Conservation (phyloP, 2,113 vertebrate genomes). For the Bujurquina vittata region DNA sequence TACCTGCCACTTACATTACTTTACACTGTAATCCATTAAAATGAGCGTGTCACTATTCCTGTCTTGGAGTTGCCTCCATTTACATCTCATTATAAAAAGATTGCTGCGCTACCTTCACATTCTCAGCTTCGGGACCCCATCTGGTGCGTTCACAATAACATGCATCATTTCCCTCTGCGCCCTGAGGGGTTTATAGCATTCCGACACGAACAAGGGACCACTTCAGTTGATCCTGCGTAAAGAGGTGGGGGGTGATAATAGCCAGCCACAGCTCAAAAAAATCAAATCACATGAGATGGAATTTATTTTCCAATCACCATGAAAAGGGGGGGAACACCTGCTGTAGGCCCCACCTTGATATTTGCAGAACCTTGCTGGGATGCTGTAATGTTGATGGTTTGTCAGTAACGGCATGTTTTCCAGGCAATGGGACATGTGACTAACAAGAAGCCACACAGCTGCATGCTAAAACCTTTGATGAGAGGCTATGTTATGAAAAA, state of each 20-base stretch:
- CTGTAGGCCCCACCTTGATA: slow-evolving; percentile 36
- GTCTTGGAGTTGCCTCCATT: slow-evolving; percentile 54
- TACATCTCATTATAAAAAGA: slow-evolving; percentile 66
- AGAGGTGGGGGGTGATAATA: slow-evolving; percentile 20
- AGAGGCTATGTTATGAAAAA: neutral
- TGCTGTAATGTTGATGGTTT: slow-evolving; percentile 36
- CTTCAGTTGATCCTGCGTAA: slow-evolving; percentile 52
- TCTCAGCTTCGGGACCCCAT: slow-evolving; percentile 66
- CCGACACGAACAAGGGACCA: slow-evolving; percentile 30
- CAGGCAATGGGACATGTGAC: neutral
- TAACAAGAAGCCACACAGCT: neutral
- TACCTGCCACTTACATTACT: slow-evolving; percentile 67
- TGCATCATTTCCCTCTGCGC: slow-evolving; percentile 66
- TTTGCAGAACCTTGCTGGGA: slow-evolving; percentile 30
- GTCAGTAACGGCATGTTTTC: slow-evolving; percentile 24
- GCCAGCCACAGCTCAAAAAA: slow-evolving; percentile 38
- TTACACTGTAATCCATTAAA: slow-evolving; percentile 32
- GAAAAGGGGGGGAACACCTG: slow-evolving; percentile 58
- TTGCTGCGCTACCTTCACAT: slow-evolving; percentile 29
- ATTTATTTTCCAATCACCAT: slow-evolving; percentile 67
- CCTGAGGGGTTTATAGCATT: slow-evolving; percentile 49
- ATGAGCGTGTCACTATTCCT: slow-evolving; percentile 19
- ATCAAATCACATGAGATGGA: slow-evolving; percentile 62
- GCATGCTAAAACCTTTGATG: neutral
- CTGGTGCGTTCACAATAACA: slow-evolving; percentile 77